Evolutionary conservation across 2,113 vertebrate genomes (phyloP), one percentile per base, ranked within the genome.

Genomic region (Hymenochirus boettgeri): DNA sequence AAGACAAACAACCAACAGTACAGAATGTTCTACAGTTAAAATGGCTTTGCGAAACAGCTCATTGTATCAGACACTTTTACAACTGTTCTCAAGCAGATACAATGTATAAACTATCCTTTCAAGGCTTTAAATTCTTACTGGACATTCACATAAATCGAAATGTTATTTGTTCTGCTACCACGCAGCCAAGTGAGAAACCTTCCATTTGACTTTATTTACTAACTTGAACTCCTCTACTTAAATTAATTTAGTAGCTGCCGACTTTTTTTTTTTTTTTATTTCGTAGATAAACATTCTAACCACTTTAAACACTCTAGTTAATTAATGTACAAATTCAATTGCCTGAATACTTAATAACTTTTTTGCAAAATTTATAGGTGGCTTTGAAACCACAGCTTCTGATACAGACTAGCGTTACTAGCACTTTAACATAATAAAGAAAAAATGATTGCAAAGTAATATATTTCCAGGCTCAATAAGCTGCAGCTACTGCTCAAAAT

Each of bases 211-310:
- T 69, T 60, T 69, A 69, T 69, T 69, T 69, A 69, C 65, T 60
- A 18, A 18, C 47, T 50, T 35, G 19, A 66, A 45, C 33, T 42
- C 56, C 56, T 60, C 65, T 60, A 37, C 65, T 69, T 53, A 67
- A 67, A 67, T 67, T 67, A 60, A 69, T 69, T 69, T 60, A 69
- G 53, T 69, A 60, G n/a, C n/a, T n/a, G n/a, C n/a, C n/a, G n/a
- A n/a, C n/a, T n/a, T n/a, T n/a, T 57, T 57, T 45, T 53, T 67
- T 25, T 52, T 35, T 58, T 59, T 60, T 69, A 53, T 69, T 69
- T 18, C 33, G 22, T 47, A 66, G 46, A 51, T 52, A 31, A 59
- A 33, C 35, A 33, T 51, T 69, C 33, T 53, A 27, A 60, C 56
- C 65, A 53, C 56, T 69, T 50, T 59, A 69, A 69, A 69, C 65